These are phyloP conservation scores for Acropternis orthonyx DNA, from an alignment of 2,797 vertebrate genomes.

Conservation along the genomic window DNA sequence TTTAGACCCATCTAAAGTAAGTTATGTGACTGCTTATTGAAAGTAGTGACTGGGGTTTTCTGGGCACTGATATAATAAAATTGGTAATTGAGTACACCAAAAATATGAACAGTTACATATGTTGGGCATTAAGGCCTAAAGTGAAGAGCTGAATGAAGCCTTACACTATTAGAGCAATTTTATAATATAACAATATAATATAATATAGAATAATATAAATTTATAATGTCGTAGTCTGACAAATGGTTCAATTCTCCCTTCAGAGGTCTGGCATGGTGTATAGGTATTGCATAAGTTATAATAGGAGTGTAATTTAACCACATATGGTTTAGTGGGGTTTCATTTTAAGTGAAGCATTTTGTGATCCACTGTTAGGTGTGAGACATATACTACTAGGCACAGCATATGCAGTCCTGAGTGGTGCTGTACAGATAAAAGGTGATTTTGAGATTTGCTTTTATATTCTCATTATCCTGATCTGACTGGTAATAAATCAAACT, in stretches of 20 bases:
- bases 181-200: not conserved
- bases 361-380: not conserved
- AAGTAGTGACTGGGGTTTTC: not conserved
- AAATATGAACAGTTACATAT: constrained; percentile 13
- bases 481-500: not conserved
- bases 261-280: not conserved
- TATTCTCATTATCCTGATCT: not conserved
- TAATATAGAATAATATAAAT: not conserved
- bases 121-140: not conserved
- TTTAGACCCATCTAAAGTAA: not conserved
- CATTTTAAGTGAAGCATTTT: not conserved
- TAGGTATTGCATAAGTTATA: not conserved
- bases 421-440: not conserved
- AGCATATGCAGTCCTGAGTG: not conserved
- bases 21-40: not conserved
- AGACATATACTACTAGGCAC: not conserved
- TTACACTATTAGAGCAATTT: not conserved
- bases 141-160: not conserved
- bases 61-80: not conserved
- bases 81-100: not conserved
- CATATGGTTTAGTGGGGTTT: not conserved
- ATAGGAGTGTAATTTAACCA: not conserved
- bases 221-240: not conserved
- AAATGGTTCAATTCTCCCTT: not conserved
- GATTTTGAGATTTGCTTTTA: not conserved